Percentiles rank a stretch among this genome's conserved stretches.
Evolutionary conservation across 2,888 invertebrate species (phyloP).

Genomic region (Octonoba sinensis): DNA sequence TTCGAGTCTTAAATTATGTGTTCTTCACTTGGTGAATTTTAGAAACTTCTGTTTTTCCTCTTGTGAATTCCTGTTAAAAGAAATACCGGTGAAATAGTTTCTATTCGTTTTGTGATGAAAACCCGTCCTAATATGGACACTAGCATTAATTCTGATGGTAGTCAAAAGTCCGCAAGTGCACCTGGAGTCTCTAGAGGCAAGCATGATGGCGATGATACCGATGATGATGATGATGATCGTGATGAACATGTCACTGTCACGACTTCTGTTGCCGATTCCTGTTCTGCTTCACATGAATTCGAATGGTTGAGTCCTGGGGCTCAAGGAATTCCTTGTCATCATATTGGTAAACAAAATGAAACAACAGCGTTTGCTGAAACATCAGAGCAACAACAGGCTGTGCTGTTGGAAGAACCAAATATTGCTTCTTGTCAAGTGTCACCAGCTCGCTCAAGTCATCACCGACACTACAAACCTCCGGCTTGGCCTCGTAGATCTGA

Average conservation of each 20-base stretch:
- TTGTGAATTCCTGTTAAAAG: too few species aligned
- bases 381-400: neutral
- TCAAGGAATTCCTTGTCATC: conserved; percentile 9
- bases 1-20: too few species aligned
- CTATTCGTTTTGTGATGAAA: too few species aligned
- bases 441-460: conserved; percentile 34
- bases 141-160: neutral
- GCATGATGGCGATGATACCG: conserved; percentile 40
- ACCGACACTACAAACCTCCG: conserved; percentile 25
- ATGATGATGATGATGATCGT: conserved; percentile 47
- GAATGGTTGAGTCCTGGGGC: conserved; percentile 47
- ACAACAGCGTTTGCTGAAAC: neutral
- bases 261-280: conserved; percentile 35
- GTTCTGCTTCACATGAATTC: conserved; percentile 58
- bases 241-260: conserved; percentile 22
- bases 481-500: conserved; percentile 30
- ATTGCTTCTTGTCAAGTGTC: conserved; percentile 40
- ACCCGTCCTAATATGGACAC: conserved; percentile 20
- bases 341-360: conserved; percentile 16
- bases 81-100: too few species aligned
- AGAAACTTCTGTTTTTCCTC: too few species aligned
- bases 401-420: conserved; percentile 15
- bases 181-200: conserved; percentile 18
- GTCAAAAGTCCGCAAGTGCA: conserved; percentile 8
- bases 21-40: too few species aligned